A percentile compares a stretch with the other conserved stretches of the same genome.
phyloP scores from a whole-genome alignment of 2,113 vertebrate genomes.

The Hypocryptadius cinnamomeus region DNA sequence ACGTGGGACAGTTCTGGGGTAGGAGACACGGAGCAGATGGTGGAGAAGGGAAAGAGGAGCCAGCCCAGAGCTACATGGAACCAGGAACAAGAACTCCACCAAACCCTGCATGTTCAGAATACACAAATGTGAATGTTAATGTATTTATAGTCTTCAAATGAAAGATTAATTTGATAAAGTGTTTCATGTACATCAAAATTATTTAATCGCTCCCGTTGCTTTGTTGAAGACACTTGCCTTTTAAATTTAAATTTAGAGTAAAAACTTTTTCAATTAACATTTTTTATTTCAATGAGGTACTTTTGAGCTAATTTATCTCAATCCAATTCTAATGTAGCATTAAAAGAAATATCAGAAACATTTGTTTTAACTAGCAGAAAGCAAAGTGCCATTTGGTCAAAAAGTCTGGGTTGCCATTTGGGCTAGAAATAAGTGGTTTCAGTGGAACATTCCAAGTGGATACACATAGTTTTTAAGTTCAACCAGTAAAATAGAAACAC shows the following conservation, averaged over 20 bases:
- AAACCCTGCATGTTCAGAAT: background rate
- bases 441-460: background rate
- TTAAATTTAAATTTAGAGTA: background rate
- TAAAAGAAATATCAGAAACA: background rate
- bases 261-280: background rate
- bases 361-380: background rate
- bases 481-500: background rate
- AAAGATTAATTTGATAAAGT: background rate
- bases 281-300: background rate
- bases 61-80: rapidly evolving
- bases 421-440: background rate
- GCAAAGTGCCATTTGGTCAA: background rate
- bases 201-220: background rate
- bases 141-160: background rate
- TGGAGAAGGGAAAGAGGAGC: background rate
- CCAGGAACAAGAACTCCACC: background rate
- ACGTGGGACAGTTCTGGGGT: background rate
- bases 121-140: rapidly evolving
- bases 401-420: background rate
- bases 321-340: background rate
- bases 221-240: background rate
- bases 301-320: background rate
- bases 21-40: background rate
- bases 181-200: background rate
- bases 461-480: rapidly evolving